Conservation (phyloP, 2,113 vertebrate species). For the Sturnus vulgaris region DNA sequence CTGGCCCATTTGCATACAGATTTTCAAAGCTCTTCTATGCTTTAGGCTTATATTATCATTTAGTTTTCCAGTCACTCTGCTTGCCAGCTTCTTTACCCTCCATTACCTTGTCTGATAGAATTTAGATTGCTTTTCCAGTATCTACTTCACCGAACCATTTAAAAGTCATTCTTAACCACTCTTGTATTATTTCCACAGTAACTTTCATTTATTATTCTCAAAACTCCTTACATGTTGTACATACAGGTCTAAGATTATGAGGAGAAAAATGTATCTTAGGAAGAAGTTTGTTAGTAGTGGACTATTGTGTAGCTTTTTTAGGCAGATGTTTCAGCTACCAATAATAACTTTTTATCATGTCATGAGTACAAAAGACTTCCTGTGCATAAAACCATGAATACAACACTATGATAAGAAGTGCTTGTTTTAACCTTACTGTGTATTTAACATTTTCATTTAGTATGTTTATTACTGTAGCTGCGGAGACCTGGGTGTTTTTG, state of each 20-base stretch:
- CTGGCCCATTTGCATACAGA: neutral
- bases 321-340: neutral
- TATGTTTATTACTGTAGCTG: neutral
- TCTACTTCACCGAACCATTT: conserved; percentile 17
- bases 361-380: neutral
- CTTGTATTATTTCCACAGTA: neutral
- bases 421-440: neutral
- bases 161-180: conserved; percentile 39
- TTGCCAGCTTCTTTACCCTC: conserved; percentile 3
- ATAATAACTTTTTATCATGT: neutral
- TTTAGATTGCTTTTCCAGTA: conserved; percentile 29
- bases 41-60: conserved; percentile 31
- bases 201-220: conserved; percentile 1
- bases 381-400: neutral
- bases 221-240: neutral
- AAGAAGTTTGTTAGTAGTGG: neutral
- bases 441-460: neutral
- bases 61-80: conserved; percentile 19
- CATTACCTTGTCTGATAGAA: conserved; percentile 35
- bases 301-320: neutral
- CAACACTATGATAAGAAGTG: neutral
- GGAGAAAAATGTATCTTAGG: neutral
- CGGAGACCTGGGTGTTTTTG: neutral
- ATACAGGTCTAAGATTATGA: neutral
- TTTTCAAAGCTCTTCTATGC: neutral